Percentiles rank a stretch among this genome's conserved stretches.
Conservation (phyloP, 2,888 invertebrate genomes). For the Scelioninae gen. 2 region DNA sequence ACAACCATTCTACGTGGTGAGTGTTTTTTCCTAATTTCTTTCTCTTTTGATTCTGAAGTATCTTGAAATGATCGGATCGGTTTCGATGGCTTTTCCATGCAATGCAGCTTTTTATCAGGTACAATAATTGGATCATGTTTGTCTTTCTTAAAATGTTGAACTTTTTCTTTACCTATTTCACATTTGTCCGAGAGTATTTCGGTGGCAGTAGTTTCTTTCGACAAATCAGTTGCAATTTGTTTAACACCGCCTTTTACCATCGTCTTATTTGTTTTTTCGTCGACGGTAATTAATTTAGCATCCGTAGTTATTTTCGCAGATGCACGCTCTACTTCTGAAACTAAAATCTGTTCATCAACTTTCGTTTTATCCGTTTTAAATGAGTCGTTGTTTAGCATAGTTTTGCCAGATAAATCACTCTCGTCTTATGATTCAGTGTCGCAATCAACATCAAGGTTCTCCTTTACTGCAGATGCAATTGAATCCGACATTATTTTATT, state of each 20-base stretch:
- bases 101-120: constrained; percentile 41
- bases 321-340: constrained; percentile 12
- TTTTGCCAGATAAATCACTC: constrained; percentile 71
- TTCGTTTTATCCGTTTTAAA: constrained; percentile 57
- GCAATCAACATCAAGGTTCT: constrained; percentile 54
- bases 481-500: constrained; percentile 52
- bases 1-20: too few relatives aligned
- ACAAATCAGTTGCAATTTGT: too few relatives aligned
- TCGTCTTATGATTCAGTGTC: constrained; percentile 71
- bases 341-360: neutral
- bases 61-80: constrained; percentile 37
- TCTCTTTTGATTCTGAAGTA: constrained; percentile 32
- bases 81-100: constrained; percentile 45
- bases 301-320: constrained; percentile 32
- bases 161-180: constrained; percentile 27
- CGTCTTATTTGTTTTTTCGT: constrained; percentile 36
- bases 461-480: constrained; percentile 18
- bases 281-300: constrained; percentile 12
- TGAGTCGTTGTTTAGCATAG: constrained; percentile 68
- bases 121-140: constrained; percentile 43
- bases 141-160: constrained; percentile 55
- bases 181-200: constrained; percentile 5
- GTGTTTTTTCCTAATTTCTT: constrained; percentile 29
- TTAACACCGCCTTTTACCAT: constrained; percentile 31
- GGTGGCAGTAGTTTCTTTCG: constrained; percentile 5